Conservation (phyloP, 2,888 invertebrate genomes). For the Stegana nigrithorax region DNA sequence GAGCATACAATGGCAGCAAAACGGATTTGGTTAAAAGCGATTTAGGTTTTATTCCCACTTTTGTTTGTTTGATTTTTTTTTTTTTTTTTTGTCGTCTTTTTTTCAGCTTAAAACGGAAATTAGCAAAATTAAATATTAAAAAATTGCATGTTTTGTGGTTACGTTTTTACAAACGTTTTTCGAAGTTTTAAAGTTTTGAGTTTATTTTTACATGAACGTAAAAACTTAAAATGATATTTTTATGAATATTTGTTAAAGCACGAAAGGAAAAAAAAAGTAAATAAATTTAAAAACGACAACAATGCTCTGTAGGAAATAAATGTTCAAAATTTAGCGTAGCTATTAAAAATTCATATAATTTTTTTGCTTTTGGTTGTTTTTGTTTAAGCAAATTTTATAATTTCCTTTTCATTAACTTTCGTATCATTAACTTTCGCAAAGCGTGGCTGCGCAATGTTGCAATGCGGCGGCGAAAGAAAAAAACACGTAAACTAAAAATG, state of each 20-base stretch:
- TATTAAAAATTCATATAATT: conserved; percentile 1
- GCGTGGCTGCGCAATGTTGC: background rate
- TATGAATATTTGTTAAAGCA: too few species aligned
- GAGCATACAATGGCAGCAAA: too few species aligned
- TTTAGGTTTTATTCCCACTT: background rate
- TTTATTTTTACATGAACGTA: too few species aligned
- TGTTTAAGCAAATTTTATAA: background rate
- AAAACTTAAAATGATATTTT: too few species aligned
- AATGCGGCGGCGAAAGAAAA: background rate
- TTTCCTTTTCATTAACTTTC: conserved; percentile 45
- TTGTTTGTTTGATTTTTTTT: background rate
- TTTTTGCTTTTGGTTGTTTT: too few species aligned
- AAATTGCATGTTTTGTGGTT: conserved; percentile 5
- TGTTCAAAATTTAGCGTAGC: conserved; percentile 47
- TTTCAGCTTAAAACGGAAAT: background rate
- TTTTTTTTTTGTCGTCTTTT: background rate
- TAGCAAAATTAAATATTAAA: background rate
- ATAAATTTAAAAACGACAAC: too few species aligned
- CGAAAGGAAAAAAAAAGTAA: too few species aligned
- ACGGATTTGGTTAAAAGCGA: background rate
- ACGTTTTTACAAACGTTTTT: background rate
- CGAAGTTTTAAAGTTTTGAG: background rate
- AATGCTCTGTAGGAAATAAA: conserved; percentile 48
- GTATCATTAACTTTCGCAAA: too few species aligned
- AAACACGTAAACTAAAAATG: too few species aligned